A percentile compares a stretch with the other conserved stretches of the same genome.
Conservation (phyloP, 2,888 invertebrate genomes). For the Ectemnius continuus region DNA sequence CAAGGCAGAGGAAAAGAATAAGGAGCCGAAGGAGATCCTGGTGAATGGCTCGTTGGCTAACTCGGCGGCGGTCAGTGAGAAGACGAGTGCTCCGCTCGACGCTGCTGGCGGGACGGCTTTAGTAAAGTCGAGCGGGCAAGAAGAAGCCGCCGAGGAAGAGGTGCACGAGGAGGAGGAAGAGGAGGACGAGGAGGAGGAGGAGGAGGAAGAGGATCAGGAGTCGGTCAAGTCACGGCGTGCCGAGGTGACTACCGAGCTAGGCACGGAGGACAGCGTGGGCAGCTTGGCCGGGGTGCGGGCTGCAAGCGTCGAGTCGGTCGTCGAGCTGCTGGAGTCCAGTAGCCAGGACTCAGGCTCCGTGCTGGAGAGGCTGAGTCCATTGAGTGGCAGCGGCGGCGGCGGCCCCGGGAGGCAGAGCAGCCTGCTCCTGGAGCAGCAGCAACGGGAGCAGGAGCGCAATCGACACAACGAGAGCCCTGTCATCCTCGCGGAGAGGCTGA, state of each 20-base stretch:
- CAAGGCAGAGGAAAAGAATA: neutral
- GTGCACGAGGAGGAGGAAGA: constrained; percentile 23
- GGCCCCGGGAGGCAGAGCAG: constrained; percentile 72
- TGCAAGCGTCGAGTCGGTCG: constrained; percentile 67
- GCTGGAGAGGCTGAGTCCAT: constrained; percentile 78
- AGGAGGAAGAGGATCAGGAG: constrained; percentile 24
- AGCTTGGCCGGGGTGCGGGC: constrained; percentile 61
- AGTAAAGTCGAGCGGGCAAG: constrained; percentile 43
- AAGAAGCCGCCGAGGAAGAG: constrained; percentile 42
- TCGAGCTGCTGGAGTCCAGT: constrained; percentile 70
- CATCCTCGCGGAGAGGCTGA: constrained; percentile 74
- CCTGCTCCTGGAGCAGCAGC: constrained; percentile 70
- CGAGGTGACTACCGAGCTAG: constrained; percentile 67
- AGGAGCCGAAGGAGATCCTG: constrained; percentile 35
- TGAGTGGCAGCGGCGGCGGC: constrained; percentile 71
- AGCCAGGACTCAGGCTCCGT: constrained; percentile 75
- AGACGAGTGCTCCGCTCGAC: constrained; percentile 36
- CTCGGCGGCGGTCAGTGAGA: constrained; percentile 52
- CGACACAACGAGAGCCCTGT: constrained; percentile 77
- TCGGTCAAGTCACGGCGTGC: constrained; percentile 46
- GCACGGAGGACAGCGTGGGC: constrained; percentile 78
- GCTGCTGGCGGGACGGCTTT: constrained; percentile 7
- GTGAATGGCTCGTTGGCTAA: constrained; percentile 60
- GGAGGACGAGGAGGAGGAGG: constrained; percentile 23
- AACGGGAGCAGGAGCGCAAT: constrained; percentile 75